A percentile compares a stretch with the other conserved stretches of the same genome.
phyloP scores from a whole-genome alignment of 2,113 vertebrate species.

The Paralichthys olivaceus region DNA sequence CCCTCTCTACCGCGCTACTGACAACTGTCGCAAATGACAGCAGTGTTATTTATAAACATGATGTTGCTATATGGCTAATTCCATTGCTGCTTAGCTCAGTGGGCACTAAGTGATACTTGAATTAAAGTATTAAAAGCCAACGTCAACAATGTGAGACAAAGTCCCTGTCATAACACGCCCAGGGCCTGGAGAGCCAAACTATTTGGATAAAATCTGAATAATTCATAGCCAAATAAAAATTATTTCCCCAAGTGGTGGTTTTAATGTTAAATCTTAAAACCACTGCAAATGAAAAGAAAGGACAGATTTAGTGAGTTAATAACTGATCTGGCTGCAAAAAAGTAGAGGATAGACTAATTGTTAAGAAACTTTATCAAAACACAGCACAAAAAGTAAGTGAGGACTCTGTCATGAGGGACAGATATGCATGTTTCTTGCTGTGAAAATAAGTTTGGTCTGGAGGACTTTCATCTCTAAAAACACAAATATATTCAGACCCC shows the following conservation, averaged over 20 bases:
- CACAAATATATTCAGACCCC: constrained; percentile 7
- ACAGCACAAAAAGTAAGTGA: background rate
- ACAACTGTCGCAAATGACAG: background rate
- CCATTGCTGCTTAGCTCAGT: background rate
- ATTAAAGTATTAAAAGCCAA: background rate
- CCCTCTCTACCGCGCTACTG: background rate
- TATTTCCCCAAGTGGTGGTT: background rate
- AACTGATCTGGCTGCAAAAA: background rate
- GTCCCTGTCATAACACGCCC: background rate
- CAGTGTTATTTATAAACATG: constrained; percentile 37
- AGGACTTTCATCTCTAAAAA: constrained; percentile 16
- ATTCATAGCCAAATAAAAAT: background rate
- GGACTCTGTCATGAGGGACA: background rate
- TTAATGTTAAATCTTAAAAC: background rate
- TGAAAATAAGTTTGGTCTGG: constrained; percentile 15
- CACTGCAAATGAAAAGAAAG: constrained; percentile 4
- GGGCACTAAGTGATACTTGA: background rate
- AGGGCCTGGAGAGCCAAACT: background rate
- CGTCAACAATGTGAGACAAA: constrained; percentile 2
- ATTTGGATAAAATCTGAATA: background rate
- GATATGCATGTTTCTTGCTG: constrained; percentile 8
- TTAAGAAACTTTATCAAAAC: constrained; percentile 8
- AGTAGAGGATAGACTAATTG: background rate
- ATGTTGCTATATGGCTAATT: constrained; percentile 24
- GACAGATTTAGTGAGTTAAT: background rate